Percentiles rank a stretch among this genome's conserved stretches.
phyloP scores from a whole-genome alignment of 2,888 invertebrate species.

The Oeneis ivallda region DNA sequence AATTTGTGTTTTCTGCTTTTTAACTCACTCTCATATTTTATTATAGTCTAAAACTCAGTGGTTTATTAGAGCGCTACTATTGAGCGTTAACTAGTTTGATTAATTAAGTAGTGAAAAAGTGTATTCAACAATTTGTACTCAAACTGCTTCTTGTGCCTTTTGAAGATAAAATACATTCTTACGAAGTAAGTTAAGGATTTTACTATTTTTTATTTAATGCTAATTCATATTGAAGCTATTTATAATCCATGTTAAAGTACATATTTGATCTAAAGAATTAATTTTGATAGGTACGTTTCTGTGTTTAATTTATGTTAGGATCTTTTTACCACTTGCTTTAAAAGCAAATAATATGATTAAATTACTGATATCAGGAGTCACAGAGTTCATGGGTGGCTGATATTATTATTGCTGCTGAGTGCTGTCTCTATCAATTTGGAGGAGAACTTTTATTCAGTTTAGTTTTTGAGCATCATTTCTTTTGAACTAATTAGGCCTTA shows the following conservation, averaged over 20 bases:
- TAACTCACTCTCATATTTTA: no score
- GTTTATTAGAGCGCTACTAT: not conserved
- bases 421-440: not conserved
- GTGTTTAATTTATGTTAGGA: not conserved
- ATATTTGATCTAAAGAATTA: not conserved
- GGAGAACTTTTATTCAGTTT: not conserved
- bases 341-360: conserved; percentile 1
- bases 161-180: not conserved
- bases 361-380: conserved; percentile 8
- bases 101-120: not conserved
- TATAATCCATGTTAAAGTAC: no score
- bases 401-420: no score
- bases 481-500: not conserved
- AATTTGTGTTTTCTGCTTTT: no score
- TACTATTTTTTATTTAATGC: no score
- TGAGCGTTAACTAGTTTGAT: not conserved
- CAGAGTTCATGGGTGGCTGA: conserved; percentile 5
- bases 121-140: not conserved
- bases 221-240: no score
- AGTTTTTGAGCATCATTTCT: not conserved
- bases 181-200: not conserved
- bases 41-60: no score
- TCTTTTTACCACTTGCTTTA: not conserved
- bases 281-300: not conserved
- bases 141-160: not conserved